These are phyloP conservation scores for Chelonus insularis DNA, from an alignment of 1,140 invertebrate species.

Conservation along the genomic window DNA sequence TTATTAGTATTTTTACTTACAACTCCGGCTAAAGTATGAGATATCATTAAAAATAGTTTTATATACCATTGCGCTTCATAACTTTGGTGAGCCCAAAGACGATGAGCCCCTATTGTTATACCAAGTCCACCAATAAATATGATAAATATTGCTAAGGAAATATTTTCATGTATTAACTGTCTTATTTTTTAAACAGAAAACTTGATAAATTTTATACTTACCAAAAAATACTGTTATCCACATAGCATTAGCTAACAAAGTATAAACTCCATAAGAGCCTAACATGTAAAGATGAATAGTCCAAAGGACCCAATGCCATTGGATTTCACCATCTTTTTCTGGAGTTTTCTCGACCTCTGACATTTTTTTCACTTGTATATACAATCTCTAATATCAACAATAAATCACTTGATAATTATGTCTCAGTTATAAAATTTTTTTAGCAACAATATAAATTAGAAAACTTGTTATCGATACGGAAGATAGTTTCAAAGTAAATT, in stretches of 20 bases:
- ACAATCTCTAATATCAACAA: not conserved
- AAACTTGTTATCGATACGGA: not conserved
- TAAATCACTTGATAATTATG: not conserved
- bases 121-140: slow-evolving; percentile 68
- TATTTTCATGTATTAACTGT: not conserved
- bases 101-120: slow-evolving; percentile 84
- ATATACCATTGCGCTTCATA: slow-evolving; percentile 76
- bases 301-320: slow-evolving; percentile 68
- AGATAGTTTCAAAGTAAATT: not conserved
- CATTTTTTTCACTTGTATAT: slow-evolving; percentile 24
- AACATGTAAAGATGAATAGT: slow-evolving; percentile 69
- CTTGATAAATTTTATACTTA: slow-evolving; percentile 58
- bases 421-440: not conserved
- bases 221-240: slow-evolving; percentile 65
- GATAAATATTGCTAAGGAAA: slow-evolving; percentile 64
- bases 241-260: slow-evolving; percentile 63
- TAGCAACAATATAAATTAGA: not conserved
- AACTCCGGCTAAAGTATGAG: slow-evolving; percentile 81
- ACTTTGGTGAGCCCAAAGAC: slow-evolving; percentile 86
- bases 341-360: slow-evolving; percentile 33
- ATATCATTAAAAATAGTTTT: slow-evolving; percentile 75
- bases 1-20: too few species aligned
- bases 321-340: slow-evolving; percentile 60
- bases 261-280: slow-evolving; percentile 64
- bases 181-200: slow-evolving; percentile 64